These are phyloP conservation scores for Psephotus haematonotus DNA, from an alignment of 2,113 vertebrate genomes.

Conservation along the genomic window DNA sequence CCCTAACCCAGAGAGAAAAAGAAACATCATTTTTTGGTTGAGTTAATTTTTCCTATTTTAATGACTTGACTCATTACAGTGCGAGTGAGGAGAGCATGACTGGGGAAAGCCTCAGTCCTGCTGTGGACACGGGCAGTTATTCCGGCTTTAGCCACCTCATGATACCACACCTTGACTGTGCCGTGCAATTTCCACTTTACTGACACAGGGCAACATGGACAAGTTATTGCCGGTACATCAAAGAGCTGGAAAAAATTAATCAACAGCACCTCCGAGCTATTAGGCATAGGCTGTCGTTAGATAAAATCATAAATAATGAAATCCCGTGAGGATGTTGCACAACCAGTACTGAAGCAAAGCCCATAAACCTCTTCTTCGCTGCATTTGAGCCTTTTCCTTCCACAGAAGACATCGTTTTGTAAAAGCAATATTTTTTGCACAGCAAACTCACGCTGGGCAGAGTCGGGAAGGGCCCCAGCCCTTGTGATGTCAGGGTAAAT, in stretches of 20 bases:
- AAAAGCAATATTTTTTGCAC: background rate
- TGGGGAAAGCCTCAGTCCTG: background rate
- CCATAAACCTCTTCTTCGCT: conserved; percentile 11
- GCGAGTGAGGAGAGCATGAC: rapidly evolving
- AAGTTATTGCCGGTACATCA: conserved; percentile 62
- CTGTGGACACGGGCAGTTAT: background rate
- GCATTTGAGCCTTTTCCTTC: conserved; percentile 25
- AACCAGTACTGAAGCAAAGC: conserved; percentile 42
- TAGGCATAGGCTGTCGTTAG: conserved; percentile 55
- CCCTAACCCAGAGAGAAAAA: background rate
- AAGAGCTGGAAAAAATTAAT: conserved; percentile 63
- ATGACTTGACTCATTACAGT: background rate
- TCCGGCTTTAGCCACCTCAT: background rate
- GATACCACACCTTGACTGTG: background rate
- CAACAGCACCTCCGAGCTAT: conserved; percentile 59
- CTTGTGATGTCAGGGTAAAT: conserved; percentile 60
- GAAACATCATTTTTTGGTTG: rapidly evolving
- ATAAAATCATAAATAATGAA: conserved; percentile 72
- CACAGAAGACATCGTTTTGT: background rate
- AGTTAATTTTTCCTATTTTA: background rate
- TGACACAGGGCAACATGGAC: conserved; percentile 29
- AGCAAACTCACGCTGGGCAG: conserved; percentile 47
- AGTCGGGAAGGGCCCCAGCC: conserved; percentile 56
- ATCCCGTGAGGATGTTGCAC: conserved; percentile 45
- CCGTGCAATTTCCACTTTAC: conserved; percentile 15